Percentiles rank a stretch among this genome's conserved stretches.
phyloP scores from a whole-genome alignment of 2,888 invertebrate species.

The Ormyrus rosae region DNA sequence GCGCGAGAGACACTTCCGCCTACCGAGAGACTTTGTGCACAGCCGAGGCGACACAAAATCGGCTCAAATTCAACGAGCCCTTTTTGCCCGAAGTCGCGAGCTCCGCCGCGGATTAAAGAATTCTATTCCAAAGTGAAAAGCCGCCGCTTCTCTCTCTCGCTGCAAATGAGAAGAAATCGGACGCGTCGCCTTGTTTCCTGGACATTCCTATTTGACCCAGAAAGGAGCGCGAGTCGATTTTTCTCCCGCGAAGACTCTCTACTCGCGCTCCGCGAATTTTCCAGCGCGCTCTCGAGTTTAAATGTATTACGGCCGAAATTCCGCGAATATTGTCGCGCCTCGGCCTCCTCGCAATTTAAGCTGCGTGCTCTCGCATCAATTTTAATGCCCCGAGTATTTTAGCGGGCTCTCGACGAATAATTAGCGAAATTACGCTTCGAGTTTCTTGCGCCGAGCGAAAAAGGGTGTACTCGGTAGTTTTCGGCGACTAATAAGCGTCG shows the following conservation, averaged over 20 bases:
- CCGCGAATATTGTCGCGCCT: too few relatives aligned
- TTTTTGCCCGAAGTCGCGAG: too few relatives aligned
- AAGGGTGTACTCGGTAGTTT: too few relatives aligned
- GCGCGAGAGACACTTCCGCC: constrained; percentile 11
- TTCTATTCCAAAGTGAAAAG: too few relatives aligned
- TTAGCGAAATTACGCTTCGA: neutral
- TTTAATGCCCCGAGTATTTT: neutral
- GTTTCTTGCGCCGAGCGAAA: neutral
- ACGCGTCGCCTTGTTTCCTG: constrained; percentile 13
- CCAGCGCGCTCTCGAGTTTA: neutral
- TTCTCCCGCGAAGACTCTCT: constrained; percentile 35
- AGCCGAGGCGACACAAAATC: neutral
- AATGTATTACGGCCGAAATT: too few relatives aligned
- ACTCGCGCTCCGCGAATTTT: constrained; percentile 11
- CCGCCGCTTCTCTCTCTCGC: too few relatives aligned
- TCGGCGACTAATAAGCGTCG: too few relatives aligned
- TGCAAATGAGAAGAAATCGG: constrained; percentile 21
- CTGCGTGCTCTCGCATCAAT: neutral
- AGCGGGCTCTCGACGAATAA: neutral
- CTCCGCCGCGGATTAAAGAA: too few relatives aligned
- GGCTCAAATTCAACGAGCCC: too few relatives aligned
- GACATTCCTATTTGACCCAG: constrained; percentile 42
- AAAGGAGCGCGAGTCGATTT: constrained; percentile 44
- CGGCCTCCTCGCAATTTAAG: too few relatives aligned
- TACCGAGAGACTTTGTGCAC: neutral